A percentile compares a stretch with the other conserved stretches of the same genome.
Evolutionary conservation across 2,113 vertebrate species (phyloP).

Genomic region (Perccottus glenii): DNA sequence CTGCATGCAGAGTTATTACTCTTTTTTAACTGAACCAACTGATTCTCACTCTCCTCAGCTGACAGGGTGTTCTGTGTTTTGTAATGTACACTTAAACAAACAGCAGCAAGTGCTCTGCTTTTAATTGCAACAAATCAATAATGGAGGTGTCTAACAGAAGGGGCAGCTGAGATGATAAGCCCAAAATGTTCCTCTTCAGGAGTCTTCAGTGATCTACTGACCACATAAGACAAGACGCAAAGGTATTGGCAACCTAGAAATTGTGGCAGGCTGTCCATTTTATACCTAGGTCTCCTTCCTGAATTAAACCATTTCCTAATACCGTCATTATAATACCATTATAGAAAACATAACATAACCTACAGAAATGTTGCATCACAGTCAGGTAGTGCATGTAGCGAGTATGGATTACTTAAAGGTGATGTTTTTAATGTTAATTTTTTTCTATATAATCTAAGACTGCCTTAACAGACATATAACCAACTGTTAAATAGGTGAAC

Average conservation of each 20-base stretch:
- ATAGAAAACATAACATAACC: too few relatives aligned
- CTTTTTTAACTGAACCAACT: conserved; percentile 33
- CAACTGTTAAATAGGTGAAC: too few relatives aligned
- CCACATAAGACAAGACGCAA: conserved; percentile 30
- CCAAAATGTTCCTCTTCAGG: conserved; percentile 42
- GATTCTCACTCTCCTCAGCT: conserved; percentile 4
- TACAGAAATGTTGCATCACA: too few relatives aligned
- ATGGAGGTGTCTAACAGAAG: conserved; percentile 16
- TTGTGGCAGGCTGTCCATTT: conserved; percentile 3
- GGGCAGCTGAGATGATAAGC: conserved; percentile 26
- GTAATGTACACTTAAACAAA: conserved; percentile 25
- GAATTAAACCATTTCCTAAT: too few relatives aligned
- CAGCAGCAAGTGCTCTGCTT: conserved; percentile 2
- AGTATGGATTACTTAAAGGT: too few relatives aligned
- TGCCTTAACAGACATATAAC: too few relatives aligned
- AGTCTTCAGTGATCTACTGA: conserved; percentile 45
- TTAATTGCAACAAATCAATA: conserved; percentile 45
- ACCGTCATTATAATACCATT: too few relatives aligned
- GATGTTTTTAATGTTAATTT: too few relatives aligned
- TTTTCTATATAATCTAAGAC: too few relatives aligned
- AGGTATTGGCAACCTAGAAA: background rate
- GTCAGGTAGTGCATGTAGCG: too few relatives aligned
- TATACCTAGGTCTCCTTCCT: too few relatives aligned
- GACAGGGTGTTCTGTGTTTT: conserved; percentile 4
- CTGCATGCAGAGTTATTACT: conserved; percentile 37